Percentiles rank a stretch among this genome's conserved stretches.
phyloP scores from a whole-genome alignment of 23 tunicate genomes.

The Styela plicata region DNA sequence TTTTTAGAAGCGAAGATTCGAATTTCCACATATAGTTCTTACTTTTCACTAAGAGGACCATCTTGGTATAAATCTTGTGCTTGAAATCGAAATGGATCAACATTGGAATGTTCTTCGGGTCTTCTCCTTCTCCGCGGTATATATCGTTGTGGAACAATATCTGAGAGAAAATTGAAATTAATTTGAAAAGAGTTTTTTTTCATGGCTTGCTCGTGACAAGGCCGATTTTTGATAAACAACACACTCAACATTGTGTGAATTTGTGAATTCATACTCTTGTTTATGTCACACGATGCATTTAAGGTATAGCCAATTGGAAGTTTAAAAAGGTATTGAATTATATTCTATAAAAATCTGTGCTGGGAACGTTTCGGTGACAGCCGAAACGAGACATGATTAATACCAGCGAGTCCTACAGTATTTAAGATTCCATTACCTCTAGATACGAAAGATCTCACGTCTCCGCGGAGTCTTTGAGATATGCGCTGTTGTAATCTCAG shows the following conservation, averaged over 20 bases:
- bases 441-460: neutral
- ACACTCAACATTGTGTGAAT: neutral
- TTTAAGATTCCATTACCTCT: conserved; percentile 1
- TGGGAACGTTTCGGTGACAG: too few relatives aligned
- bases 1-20: too few relatives aligned
- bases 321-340: too few relatives aligned
- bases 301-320: too few relatives aligned
- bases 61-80: conserved; percentile 22
- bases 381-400: too few relatives aligned
- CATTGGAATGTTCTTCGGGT: neutral
- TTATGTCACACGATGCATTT: neutral
- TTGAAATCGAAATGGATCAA: conserved; percentile 30
- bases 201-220: neutral
- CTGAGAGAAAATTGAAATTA: neutral
- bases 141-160: neutral
- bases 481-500: conserved; percentile 20
- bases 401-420: too few relatives aligned
- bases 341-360: too few relatives aligned
- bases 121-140: conserved; percentile 7
- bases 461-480: conserved; percentile 22
- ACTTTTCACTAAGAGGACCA: neutral
- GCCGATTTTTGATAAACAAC: neutral
- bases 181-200: neutral
- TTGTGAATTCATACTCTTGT: neutral
- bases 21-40: too few relatives aligned